Evolutionary conservation across 2,113 vertebrate species (phyloP).

Genomic region (Etia nguti): DNA sequence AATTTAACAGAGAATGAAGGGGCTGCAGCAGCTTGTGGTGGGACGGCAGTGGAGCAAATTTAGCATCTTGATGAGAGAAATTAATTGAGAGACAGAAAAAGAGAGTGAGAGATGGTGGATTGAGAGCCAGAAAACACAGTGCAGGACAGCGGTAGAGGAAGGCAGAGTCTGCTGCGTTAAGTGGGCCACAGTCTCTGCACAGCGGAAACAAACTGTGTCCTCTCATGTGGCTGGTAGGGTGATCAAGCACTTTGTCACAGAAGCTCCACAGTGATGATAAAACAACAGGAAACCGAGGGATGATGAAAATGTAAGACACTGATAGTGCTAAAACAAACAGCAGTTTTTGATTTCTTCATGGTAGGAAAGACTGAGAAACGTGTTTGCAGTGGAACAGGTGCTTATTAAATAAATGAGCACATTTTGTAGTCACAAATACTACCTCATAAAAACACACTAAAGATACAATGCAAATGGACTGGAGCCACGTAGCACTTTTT

Average conservation of each 20-base stretch:
- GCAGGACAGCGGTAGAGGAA: not conserved
- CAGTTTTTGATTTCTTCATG: not conserved
- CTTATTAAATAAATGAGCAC: not conserved
- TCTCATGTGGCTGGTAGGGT: not conserved
- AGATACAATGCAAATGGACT: not conserved
- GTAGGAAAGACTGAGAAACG: not conserved
- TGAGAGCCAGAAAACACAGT: not conserved
- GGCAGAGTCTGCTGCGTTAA: not conserved
- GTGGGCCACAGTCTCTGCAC: constrained; percentile 4
- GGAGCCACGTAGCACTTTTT: not conserved
- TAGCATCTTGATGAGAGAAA: not conserved
- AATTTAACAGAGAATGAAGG: not conserved
- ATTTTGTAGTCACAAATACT: not conserved
- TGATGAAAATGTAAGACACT: not conserved
- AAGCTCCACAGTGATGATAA: not conserved
- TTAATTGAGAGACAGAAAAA: not conserved
- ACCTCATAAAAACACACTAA: not conserved
- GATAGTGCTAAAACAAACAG: not conserved
- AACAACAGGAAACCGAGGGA: not conserved
- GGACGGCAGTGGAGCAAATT: not conserved
- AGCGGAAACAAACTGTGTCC: not conserved
- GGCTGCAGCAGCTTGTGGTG: not conserved
- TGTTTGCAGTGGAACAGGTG: not conserved
- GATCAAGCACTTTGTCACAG: not conserved
- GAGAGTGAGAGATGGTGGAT: not conserved